phyloP scores from a whole-genome alignment of 2,113 vertebrate genomes.

The Antechinus flavipes region DNA sequence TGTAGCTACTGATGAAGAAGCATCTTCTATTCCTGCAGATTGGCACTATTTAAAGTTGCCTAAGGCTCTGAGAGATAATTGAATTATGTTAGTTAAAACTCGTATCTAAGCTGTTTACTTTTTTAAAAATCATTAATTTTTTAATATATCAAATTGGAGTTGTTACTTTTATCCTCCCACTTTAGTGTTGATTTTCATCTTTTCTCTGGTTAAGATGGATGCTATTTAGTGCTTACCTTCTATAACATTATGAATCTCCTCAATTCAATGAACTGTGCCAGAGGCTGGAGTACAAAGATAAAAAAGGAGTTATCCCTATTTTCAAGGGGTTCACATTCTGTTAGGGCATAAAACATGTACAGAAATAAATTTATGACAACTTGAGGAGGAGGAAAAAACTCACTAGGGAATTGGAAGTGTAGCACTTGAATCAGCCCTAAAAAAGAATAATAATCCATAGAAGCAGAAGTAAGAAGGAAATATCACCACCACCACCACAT shows the following conservation, averaged over 20 bases:
- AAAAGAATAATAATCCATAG: not conserved
- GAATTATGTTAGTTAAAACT: not conserved
- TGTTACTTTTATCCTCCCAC: not conserved
- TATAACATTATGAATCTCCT: not conserved
- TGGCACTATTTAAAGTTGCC: not conserved
- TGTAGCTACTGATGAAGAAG: not conserved
- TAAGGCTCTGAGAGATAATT: not conserved
- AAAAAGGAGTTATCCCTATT: not conserved
- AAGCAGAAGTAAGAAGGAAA: not conserved
- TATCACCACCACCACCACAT: too few species aligned
- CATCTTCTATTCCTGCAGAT: not conserved
- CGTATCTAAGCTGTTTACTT: not conserved
- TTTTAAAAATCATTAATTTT: not conserved
- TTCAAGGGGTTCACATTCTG: not conserved
- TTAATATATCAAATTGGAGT: not conserved
- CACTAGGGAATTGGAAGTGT: not conserved
- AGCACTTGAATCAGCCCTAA: not conserved
- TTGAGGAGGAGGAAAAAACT: not conserved
- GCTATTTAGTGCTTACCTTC: not conserved
- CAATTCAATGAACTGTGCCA: not conserved
- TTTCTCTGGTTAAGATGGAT: not conserved
- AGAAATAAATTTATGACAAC: not conserved
- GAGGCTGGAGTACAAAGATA: not conserved
- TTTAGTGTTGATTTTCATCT: not conserved
- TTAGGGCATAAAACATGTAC: not conserved